Percentiles rank a stretch among this genome's conserved stretches.
Conservation (phyloP, 2,888 invertebrate species). For the Agrochola lychnidis region DNA sequence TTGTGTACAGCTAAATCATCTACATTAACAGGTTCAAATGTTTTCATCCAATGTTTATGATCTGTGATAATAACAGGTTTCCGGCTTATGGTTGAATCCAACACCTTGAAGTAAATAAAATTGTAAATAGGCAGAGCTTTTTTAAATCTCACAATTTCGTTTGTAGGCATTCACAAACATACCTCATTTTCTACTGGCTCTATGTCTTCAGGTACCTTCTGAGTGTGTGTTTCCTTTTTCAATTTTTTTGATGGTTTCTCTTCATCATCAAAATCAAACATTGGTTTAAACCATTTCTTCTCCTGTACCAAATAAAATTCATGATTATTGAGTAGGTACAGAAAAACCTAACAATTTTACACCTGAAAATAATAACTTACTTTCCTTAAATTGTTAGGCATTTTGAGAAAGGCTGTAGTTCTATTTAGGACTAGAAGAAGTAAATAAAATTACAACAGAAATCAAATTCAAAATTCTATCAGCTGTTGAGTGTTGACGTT, state of each 20-base stretch:
- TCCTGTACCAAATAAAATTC: constrained; percentile 68
- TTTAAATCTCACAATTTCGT: too few relatives aligned
- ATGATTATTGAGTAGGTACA: neutral
- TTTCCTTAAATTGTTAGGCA: constrained; percentile 32
- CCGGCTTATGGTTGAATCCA: constrained; percentile 35
- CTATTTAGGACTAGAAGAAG: neutral
- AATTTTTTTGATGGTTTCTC: constrained; percentile 72
- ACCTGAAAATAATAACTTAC: constrained; percentile 13
- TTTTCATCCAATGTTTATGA: constrained; percentile 91
- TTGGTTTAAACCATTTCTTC: constrained; percentile 85
- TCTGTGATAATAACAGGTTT: constrained; percentile 64
- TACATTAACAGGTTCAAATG: constrained; percentile 90
- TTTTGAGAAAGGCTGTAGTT: constrained; percentile 9
- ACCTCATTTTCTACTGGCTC: constrained; percentile 44
- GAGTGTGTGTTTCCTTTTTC: constrained; percentile 53
- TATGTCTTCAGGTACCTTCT: constrained; percentile 4
- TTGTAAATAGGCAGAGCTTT: neutral
- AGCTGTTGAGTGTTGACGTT: neutral
- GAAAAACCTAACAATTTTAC: too few relatives aligned
- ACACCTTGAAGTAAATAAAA: constrained; percentile 32
- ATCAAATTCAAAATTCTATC: neutral
- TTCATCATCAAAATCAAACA: constrained; percentile 83
- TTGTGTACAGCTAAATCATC: constrained; percentile 93
- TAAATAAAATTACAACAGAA: neutral
- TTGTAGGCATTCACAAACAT: neutral